Base-by-base conservation (phyloP, 2,113 vertebrate genomes). In the Dipodomys spectabilis region DNA sequence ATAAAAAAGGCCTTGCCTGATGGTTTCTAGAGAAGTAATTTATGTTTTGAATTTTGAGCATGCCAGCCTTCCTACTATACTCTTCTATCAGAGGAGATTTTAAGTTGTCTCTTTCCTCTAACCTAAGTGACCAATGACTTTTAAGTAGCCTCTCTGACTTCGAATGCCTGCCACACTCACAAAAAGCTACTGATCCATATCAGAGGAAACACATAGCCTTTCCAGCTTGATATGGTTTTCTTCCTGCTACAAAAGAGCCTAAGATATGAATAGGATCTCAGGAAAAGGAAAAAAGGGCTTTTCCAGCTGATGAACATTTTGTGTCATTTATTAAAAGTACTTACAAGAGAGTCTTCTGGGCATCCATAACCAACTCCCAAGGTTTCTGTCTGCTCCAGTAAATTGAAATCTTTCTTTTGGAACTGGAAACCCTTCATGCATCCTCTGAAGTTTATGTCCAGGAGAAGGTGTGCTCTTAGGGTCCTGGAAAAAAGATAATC, bases 391-490 rank as follows among this genome's bases (percentile, higher is more conserved):
- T 99, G 99, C 97, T 99, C 99, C 93, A 99, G 90, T 84, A 99
- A 97, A 96, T 99, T 99, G 97, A 99, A 99, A 96, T 99, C 99
- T 96, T 99, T 99, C 96, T 99, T 99, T 97, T 99, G 99, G 98
- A 99, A 99, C 97, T 99, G 99, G 97, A 99, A 99, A 49, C 99
- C 99, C 96, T 99, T 99, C 95, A 99, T 99, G 44, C 99, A 99
- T 71, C 99, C 99, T 96, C 98, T 99, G 96, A 99, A 98, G 62
- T 98, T 98, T 0, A 98, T 95, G 77, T 97, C 98, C 91, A 98
- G 97, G 45, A 98, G 98, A 90, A 99, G 97, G 93, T 99, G 98
- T 57, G 98, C 98, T 86, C 98, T 99, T 69, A 98, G 82, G 60
- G 96, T 97, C 92, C 92, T 97, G 95, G 86, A 94, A 93, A 87